Base-by-base conservation (phyloP, 1,140 invertebrate species). In the Sycobia sp. region DNA sequence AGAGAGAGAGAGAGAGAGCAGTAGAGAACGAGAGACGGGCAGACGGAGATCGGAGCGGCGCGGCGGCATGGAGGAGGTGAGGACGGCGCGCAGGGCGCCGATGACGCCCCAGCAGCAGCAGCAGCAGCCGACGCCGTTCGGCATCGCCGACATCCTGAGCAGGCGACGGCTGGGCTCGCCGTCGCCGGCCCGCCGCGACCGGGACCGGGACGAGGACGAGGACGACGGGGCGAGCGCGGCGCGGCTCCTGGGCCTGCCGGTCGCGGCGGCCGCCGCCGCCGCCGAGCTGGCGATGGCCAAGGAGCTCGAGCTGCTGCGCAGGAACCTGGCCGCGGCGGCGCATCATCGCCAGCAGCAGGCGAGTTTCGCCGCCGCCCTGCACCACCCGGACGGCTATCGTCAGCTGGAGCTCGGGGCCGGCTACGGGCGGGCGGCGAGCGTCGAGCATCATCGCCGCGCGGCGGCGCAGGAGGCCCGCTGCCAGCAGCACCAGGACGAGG, bases 71-170 rank as follows among this genome's bases (percentile, higher is more conserved):
- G 23, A 67, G 50, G 25, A 65, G 69, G 63, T 11, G 71, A 73
- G 36, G 73, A 70, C 34, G 66, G 62, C 13, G 71, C 61, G 36
- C 53, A 43, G 61, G 73, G 70, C 41, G 63, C 50, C 50, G n/a
- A 39, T 41, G 10, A 78, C 75, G 5, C 73, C 79, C 3, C 81
- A 75, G 68, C n/a, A n/a, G n/a, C n/a, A n/a, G n/a, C 1, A 44
- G 20, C 11, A n/a, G n/a, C 77, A 80, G 62, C 76, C 78, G 8
- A 82, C 80, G 1, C 79, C 80, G 0, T 82, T 82, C 67, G 78
- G 78, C 41, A 82, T 82, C 53, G 78, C 78, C 0, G 77, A 82
- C 39, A 82, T 82, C 11, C 65, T 82, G 16, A 82, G 74, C 41
- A 27, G 62, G 1, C 18, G 39, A 3, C 20, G 8, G 11, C 3